Percentiles rank a stretch among this genome's conserved stretches.
Evolutionary conservation across 2,888 invertebrate species (phyloP).

Genomic region (Meiosimyza platycephala): DNA sequence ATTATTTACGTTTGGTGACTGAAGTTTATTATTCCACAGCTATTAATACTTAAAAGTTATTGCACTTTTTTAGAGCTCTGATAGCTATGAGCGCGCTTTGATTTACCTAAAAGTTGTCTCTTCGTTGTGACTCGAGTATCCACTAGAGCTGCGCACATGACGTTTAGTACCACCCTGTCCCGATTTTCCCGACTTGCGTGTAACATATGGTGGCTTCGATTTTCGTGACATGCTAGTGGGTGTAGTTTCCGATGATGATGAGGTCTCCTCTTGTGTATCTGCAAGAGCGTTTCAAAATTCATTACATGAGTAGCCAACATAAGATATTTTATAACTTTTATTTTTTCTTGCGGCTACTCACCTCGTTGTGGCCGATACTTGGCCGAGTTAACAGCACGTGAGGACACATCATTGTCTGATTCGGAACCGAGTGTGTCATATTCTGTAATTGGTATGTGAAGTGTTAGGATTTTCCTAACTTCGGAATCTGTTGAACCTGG

Average conservation of each 20-base stretch:
- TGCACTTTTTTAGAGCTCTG: no score
- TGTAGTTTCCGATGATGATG: constrained; percentile 83
- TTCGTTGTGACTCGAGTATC: constrained; percentile 86
- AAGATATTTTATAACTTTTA: not conserved
- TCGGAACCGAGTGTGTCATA: constrained; percentile 87
- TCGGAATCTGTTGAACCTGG: constrained; percentile 95
- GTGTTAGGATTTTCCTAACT: constrained; percentile 92
- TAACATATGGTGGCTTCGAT: constrained; percentile 78
- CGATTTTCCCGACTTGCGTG: constrained; percentile 74
- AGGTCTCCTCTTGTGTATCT: constrained; percentile 81
- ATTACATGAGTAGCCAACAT: not conserved
- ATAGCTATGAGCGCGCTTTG: not conserved
- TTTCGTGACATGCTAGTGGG: constrained; percentile 76
- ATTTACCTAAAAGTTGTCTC: constrained; percentile 84
- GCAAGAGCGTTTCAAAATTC: constrained; percentile 16
- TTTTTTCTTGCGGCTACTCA: constrained; percentile 46
- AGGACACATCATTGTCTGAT: constrained; percentile 82
- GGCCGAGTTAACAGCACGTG: constrained; percentile 71
- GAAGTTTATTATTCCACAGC: no score
- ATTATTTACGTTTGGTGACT: no score
- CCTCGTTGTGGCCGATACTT: constrained; percentile 67
- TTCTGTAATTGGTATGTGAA: constrained; percentile 93
- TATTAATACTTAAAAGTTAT: no score
- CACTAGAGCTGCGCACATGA: constrained; percentile 82
- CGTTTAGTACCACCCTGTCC: constrained; percentile 72